Conservation (phyloP, 1,140 invertebrate species). For the Ruditapes philippinarum region DNA sequence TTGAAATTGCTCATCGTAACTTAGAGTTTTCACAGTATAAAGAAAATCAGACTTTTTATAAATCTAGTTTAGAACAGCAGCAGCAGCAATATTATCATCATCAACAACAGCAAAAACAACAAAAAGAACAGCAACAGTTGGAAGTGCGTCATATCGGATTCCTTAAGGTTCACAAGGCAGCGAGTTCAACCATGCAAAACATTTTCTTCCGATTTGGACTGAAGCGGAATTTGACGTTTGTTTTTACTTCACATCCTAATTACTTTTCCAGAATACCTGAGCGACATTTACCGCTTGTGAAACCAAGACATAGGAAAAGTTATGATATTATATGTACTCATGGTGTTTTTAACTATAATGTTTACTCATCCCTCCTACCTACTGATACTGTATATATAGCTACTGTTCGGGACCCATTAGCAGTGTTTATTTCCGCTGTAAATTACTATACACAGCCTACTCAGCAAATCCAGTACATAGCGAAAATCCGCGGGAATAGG, state of each 20-base stretch:
- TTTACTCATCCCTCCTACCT: slow-evolving; percentile 18
- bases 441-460: slow-evolving; percentile 42
- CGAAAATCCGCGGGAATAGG: slow-evolving; percentile 1
- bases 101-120: too few species aligned
- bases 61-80: too few species aligned
- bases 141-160: slow-evolving; percentile 66
- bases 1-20: too few species aligned
- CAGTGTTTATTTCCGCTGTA: slow-evolving; percentile 36
- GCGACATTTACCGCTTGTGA: slow-evolving; percentile 5
- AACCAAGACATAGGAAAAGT: neutral
- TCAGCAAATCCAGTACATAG: slow-evolving; percentile 22
- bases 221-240: slow-evolving; percentile 52
- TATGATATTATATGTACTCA: slow-evolving; percentile 61
- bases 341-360: slow-evolving; percentile 18
- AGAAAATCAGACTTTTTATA: too few species aligned
- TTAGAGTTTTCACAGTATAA: too few species aligned
- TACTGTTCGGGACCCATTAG: slow-evolving; percentile 43
- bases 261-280: slow-evolving; percentile 21
- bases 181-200: slow-evolving; percentile 54
- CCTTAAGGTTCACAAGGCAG: slow-evolving; percentile 65
- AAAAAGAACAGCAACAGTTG: neutral
- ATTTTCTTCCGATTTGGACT: slow-evolving; percentile 60
- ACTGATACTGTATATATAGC: slow-evolving; percentile 39
- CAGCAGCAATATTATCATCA: too few species aligned
- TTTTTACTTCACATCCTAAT: slow-evolving; percentile 26